Conservation (phyloP, 1,140 invertebrate genomes). For the Lerema accius region DNA sequence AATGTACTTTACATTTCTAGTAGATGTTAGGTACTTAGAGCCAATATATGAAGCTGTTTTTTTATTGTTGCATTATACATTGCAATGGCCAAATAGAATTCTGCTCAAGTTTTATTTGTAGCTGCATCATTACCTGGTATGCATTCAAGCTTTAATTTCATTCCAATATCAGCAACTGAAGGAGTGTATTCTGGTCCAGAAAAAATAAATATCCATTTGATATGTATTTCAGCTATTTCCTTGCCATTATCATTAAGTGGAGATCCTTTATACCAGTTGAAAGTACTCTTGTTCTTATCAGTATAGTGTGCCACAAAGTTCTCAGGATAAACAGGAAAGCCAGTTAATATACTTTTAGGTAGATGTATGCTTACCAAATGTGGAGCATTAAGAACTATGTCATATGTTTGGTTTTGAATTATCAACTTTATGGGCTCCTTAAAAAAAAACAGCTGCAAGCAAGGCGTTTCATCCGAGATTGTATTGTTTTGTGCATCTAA, state of each 20-base stretch:
- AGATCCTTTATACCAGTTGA: conserved; percentile 86
- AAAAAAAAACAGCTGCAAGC: conserved; percentile 80
- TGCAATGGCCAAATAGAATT: no score
- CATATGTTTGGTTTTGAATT: conserved; percentile 83
- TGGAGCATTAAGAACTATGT: conserved; percentile 89
- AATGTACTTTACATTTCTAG: no score
- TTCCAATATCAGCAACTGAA: conserved; percentile 84
- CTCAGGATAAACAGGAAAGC: conserved; percentile 90
- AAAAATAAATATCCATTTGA: conserved; percentile 84
- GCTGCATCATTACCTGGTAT: conserved; percentile 76
- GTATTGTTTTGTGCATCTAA: conserved; percentile 55
- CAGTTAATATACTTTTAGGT: conserved; percentile 88
- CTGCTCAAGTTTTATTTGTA: background rate
- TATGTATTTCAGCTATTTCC: conserved; percentile 51
- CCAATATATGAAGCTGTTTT: no score
- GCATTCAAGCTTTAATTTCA: conserved; percentile 87
- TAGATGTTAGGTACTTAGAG: no score
- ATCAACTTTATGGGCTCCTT: conserved; percentile 72
- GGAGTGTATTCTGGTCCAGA: conserved; percentile 84
- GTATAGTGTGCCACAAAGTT: conserved; percentile 87
- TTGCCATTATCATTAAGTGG: conserved; percentile 58
- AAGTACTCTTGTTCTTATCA: conserved; percentile 83
- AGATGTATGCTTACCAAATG: conserved; percentile 86
- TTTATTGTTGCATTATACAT: no score
- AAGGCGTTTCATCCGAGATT: conserved; percentile 71